Conservation (phyloP, 2,113 vertebrate species). For the Balaeniceps rex region DNA sequence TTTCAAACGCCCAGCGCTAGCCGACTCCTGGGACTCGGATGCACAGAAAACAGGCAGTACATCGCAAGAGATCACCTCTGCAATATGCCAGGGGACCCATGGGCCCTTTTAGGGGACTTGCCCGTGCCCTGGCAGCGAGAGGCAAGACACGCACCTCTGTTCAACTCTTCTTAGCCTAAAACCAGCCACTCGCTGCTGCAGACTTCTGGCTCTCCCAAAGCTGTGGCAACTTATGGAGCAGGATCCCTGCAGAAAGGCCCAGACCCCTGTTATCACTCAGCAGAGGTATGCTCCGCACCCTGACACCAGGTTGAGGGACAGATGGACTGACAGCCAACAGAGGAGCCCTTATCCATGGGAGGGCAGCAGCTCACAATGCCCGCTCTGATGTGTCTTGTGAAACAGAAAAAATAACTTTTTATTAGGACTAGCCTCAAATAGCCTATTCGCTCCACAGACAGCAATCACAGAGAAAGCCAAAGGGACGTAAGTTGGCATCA, state of each 20-base stretch:
- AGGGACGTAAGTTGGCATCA: not conserved
- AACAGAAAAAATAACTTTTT: not conserved
- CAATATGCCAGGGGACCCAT: not conserved
- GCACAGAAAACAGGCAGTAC: not conserved
- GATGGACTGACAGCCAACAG: not conserved
- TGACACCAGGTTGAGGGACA: not conserved
- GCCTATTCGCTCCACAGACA: not conserved
- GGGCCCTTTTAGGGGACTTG: not conserved
- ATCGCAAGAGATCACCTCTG: not conserved
- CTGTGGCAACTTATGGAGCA: not conserved
- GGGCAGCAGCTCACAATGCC: not conserved
- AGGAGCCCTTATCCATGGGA: not conserved
- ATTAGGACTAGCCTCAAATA: not conserved
- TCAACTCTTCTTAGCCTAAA: not conserved
- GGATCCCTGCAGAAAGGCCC: not conserved
- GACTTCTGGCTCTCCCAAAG: not conserved
- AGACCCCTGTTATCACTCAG: too few species aligned
- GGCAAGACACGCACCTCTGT: not conserved
- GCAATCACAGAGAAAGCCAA: not conserved
- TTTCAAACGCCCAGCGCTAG: fast-evolving
- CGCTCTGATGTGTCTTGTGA: not conserved
- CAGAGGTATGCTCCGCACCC: not conserved
- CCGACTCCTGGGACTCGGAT: too few species aligned
- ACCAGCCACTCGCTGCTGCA: not conserved
- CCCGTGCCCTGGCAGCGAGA: fast-evolving